A percentile compares a stretch with the other conserved stretches of the same genome.
These are phyloP conservation scores for Malurus alboscapulatus DNA, from an alignment of 2,113 vertebrate genomes.

Conservation along the genomic window DNA sequence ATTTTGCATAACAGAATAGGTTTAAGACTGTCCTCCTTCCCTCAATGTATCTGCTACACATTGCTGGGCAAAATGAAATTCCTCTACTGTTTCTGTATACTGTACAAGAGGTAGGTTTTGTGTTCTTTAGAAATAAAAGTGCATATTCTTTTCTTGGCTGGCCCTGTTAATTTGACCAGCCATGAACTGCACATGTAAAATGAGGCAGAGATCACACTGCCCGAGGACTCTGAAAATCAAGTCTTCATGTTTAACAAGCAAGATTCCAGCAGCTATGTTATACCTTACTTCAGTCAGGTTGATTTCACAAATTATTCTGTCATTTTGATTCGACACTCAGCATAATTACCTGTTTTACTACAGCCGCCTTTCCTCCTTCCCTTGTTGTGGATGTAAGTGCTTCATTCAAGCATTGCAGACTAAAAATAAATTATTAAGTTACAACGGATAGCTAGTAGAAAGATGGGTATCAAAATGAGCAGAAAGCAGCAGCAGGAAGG, in stretches of 20 bases:
- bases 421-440: slow-evolving; percentile 72
- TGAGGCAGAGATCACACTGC: background rate
- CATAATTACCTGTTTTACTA: slow-evolving; percentile 91
- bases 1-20: background rate
- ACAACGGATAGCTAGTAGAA: slow-evolving; percentile 36
- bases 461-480: slow-evolving; percentile 15
- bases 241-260: background rate
- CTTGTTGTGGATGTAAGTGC: slow-evolving; percentile 83
- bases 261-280: background rate
- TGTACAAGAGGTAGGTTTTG: background rate
- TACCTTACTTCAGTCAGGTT: background rate
- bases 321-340: slow-evolving; percentile 25
- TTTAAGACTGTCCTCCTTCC: background rate
- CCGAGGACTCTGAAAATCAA: background rate
- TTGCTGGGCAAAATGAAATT: background rate
- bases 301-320: background rate
- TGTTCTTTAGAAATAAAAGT: background rate
- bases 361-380: slow-evolving; percentile 87
- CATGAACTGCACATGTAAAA: background rate
- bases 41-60: background rate
- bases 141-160: accelerated
- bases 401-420: slow-evolving; percentile 95
- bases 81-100: background rate
- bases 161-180: background rate
- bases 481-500: background rate